These are phyloP conservation scores for Sarcophaga subvicina DNA, from an alignment of 2,888 invertebrate genomes.

Conservation along the genomic window DNA sequence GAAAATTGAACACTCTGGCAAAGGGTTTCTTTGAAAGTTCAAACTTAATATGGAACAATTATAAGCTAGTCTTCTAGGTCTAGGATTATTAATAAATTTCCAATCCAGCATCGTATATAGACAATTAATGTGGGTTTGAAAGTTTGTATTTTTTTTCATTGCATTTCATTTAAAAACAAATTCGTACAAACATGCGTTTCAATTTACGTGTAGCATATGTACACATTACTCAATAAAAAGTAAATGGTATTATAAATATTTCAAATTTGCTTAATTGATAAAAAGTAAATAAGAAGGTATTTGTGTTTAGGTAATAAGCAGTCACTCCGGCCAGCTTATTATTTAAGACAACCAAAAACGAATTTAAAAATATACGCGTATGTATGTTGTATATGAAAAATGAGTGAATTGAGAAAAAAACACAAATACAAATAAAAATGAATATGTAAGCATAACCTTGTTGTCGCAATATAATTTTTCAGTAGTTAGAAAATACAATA, in stretches of 20 bases:
- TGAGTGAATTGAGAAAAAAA: neutral
- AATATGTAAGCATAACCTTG: slow-evolving; percentile 29
- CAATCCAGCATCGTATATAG: neutral
- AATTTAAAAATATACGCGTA: no score
- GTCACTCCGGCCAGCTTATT: neutral
- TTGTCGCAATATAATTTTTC: neutral
- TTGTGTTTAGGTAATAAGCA: neutral
- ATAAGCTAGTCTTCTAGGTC: no score
- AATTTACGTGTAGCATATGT: neutral
- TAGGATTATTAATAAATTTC: no score
- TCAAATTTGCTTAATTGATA: slow-evolving; percentile 27
- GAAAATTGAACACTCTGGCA: no score
- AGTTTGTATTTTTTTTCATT: neutral
- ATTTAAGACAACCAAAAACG: no score
- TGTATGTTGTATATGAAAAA: no score
- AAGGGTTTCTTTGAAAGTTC: no score
- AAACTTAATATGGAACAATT: no score
- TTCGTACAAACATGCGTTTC: neutral
- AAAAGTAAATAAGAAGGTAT: neutral
- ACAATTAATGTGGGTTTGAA: neutral
- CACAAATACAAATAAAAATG: neutral
- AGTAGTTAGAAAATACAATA: no score
- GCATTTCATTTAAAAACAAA: no score
- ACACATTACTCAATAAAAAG: slow-evolving; percentile 35
- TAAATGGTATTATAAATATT: neutral